Base-by-base conservation (phyloP, 2,888 invertebrate genomes). In the Pristionchus fissidentatus region DNA sequence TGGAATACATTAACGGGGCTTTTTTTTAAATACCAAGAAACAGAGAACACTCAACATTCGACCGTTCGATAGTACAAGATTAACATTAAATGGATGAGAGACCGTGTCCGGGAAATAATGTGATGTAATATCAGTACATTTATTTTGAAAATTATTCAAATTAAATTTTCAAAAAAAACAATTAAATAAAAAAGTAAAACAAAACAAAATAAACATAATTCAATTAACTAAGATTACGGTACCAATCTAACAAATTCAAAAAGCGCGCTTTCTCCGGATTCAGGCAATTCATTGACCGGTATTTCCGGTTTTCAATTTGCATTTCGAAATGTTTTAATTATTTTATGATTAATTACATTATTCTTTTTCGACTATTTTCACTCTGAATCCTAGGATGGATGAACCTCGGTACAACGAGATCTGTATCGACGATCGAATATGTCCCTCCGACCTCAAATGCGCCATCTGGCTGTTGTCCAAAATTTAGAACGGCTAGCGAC, bases 361-460 rank as follows among this genome's bases (percentile, higher is more conserved):
- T 75, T 75, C 10, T 75, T 15, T 32, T 15, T n/a, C 32, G 2
- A 26, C 8, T 38, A 26, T 5, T 4, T 26, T 75, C 15, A 3
- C 13, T 46, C n/a, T n/a, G n/a, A n/a, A 0, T 26, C 3, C 1
- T 5, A 75, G 46, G 19, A 75, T 75, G 75, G 75, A 75, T 26
- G 75, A 75, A n/a, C 75, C 49, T 43, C 46, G 46, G 26, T 75
- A 75, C 46, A 75, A 75, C 5, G 75, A 75, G 75, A 15, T 41
- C 10, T 75, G 75, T 75, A 29, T 75, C 55, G 78, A 78, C 26
- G 78, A 55, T 35, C 78, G 78, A 38, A 52, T 60, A 43, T 80
- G 80, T 29, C 82, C 82, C 7, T 49, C 82, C 41, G 82, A 82
- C 52, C 52, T 82, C 22, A 82, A 82, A 26, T 82, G 82, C 35